phyloP scores from a whole-genome alignment of 2,797 vertebrate genomes.

The Sebastolobus alascanus region DNA sequence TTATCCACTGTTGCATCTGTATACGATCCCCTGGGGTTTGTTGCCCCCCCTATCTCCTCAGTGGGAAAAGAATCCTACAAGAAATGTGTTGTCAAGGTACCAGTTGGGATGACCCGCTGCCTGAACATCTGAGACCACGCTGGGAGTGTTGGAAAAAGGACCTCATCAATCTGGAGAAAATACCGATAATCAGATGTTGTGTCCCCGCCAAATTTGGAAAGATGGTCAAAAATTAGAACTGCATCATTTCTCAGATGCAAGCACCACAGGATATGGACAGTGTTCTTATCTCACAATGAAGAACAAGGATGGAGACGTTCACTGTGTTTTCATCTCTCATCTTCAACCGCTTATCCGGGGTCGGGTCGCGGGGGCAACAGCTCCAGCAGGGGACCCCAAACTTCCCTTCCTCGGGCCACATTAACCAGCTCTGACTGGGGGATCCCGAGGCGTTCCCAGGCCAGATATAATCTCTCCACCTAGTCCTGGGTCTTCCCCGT shows the following conservation, averaged over 20 bases:
- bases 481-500: no score
- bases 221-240: neutral
- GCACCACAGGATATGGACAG: constrained; percentile 5
- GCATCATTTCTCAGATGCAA: constrained; percentile 23
- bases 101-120: neutral
- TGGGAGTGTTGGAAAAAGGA: no score
- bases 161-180: constrained; percentile 1
- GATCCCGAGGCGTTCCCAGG: no score
- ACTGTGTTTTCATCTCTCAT: constrained; percentile 6
- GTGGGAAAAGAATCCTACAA: constrained; percentile 1
- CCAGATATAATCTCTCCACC: no score
- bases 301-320: constrained; percentile 3
- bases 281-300: constrained; percentile 18
- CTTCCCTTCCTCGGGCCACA: no score
- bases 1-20: neutral
- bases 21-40: neutral
- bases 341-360: no score
- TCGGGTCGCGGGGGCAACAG: no score
- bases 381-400: no score
- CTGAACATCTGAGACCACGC: neutral
- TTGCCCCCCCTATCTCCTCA: neutral
- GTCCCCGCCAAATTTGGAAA: constrained; percentile 8
- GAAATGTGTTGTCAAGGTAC: neutral
- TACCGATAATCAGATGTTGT: neutral
- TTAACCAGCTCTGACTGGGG: no score